Conservation (phyloP, 2,797 vertebrate species). For the Xenentodon cancila region DNA sequence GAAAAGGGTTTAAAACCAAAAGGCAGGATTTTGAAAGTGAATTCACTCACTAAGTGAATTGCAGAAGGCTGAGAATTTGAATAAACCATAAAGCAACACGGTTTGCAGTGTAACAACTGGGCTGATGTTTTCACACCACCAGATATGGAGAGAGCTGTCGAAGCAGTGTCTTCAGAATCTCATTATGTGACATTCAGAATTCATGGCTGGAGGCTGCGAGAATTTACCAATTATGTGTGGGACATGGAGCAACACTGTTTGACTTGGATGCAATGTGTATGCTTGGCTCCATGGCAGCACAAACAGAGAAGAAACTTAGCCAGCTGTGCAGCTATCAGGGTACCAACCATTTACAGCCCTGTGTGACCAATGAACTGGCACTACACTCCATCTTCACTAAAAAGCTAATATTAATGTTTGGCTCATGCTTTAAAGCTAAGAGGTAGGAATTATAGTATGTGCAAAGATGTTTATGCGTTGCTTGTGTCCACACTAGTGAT, state of each 20-base stretch:
- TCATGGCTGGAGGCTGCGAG: slow-evolving; percentile 49
- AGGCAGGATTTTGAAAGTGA: slow-evolving; percentile 4
- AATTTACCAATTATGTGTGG: slow-evolving; percentile 58
- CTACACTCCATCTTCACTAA: not conserved
- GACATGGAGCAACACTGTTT: slow-evolving; percentile 41
- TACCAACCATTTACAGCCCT: slow-evolving; percentile 26
- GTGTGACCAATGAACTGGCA: slow-evolving; percentile 16
- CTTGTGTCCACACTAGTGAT: not conserved
- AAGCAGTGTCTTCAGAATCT: slow-evolving; percentile 44
- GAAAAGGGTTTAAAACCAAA: slow-evolving; percentile 30
- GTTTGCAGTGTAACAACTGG: slow-evolving; percentile 27
- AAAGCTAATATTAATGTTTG: slow-evolving; percentile 22
- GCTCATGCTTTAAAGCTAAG: not conserved
- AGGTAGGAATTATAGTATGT: slow-evolving; percentile 1
- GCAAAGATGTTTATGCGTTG: not conserved
- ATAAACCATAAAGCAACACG: slow-evolving; percentile 15
- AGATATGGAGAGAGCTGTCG: slow-evolving; percentile 37
- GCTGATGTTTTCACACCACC: slow-evolving; percentile 29
- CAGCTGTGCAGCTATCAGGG: slow-evolving; percentile 7
- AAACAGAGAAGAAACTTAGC: slow-evolving; percentile 23
- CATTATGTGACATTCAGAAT: slow-evolving; percentile 53
- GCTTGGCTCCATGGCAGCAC: slow-evolving; percentile 40
- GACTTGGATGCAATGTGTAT: slow-evolving; percentile 39
- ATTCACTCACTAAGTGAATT: slow-evolving; percentile 2
- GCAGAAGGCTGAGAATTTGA: slow-evolving; percentile 16